Percentiles rank a stretch among this genome's conserved stretches.
Evolutionary conservation across 2,797 vertebrate species (phyloP).

Genomic region (Syndactyla subalaris): DNA sequence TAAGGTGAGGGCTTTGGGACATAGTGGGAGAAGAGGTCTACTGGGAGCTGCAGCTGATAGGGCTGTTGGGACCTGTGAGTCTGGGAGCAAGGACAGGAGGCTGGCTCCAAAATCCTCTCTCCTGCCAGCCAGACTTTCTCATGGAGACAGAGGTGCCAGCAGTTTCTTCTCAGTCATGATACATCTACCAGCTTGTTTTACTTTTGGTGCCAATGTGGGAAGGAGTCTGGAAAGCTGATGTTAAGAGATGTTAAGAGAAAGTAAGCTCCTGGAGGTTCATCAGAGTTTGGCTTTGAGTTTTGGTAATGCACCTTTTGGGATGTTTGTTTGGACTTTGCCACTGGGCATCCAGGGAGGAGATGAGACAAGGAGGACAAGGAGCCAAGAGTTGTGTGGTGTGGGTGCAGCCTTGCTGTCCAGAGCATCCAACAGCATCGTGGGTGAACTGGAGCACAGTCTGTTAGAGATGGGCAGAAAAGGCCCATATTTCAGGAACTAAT

Average conservation of each 20-base stretch:
- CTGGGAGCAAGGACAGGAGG: not conserved
- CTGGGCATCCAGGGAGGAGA: not conserved
- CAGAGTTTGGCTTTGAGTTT: not conserved
- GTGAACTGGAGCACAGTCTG: not conserved
- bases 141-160: not conserved
- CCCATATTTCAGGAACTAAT: not conserved
- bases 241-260: not conserved
- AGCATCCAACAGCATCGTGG: not conserved
- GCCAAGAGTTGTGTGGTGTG: not conserved
- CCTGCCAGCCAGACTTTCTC: not conserved
- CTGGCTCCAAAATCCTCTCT: not conserved
- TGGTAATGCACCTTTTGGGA: not conserved
- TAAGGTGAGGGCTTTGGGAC: not conserved
- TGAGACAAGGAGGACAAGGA: not conserved
- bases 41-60: fast-evolving
- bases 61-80: not conserved
- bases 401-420: not conserved
- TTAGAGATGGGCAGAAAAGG: not conserved
- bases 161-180: not conserved
- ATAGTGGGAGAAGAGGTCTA: not conserved
- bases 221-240: not conserved
- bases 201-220: not conserved
- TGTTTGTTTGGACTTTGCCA: not conserved
- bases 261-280: not conserved
- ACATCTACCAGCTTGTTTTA: not conserved